Conservation (phyloP, 2,113 vertebrate genomes). For the Canis aureus region DNA sequence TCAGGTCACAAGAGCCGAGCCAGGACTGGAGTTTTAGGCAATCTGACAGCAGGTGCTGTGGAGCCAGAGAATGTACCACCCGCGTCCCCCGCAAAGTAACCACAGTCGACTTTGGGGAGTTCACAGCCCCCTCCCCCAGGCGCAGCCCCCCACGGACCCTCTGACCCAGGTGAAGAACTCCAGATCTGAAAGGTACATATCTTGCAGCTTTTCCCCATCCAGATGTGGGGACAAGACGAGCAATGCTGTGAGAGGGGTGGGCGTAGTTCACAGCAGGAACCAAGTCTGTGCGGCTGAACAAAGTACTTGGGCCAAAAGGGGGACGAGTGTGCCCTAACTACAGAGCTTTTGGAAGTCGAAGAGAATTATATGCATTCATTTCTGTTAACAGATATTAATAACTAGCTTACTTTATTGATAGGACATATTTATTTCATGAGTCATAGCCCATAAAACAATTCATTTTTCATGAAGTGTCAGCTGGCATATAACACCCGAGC, state of each 20-base stretch:
- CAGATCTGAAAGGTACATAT: neutral
- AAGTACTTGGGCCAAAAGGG: neutral
- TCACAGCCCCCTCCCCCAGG: neutral
- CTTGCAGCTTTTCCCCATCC: neutral
- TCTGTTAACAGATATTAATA: neutral
- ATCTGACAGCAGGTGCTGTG: neutral
- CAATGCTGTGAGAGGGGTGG: neutral
- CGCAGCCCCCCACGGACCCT: too few species aligned
- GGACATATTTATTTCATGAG: neutral
- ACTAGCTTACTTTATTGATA: neutral
- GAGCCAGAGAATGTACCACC: neutral
- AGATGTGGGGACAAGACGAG: neutral
- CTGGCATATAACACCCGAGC: neutral
- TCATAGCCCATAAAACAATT: neutral
- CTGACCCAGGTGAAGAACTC: neutral
- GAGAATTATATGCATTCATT: neutral
- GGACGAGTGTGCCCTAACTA: neutral
- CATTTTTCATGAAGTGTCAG: neutral
- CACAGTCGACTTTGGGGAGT: neutral
- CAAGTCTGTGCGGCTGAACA: neutral
- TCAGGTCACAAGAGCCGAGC: neutral
- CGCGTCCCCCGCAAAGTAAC: neutral
- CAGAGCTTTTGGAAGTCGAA: neutral
- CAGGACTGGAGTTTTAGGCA: neutral
- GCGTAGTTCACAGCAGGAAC: neutral